Base-by-base conservation (phyloP, 2,888 invertebrate genomes). In the Notodonta dromedarius region DNA sequence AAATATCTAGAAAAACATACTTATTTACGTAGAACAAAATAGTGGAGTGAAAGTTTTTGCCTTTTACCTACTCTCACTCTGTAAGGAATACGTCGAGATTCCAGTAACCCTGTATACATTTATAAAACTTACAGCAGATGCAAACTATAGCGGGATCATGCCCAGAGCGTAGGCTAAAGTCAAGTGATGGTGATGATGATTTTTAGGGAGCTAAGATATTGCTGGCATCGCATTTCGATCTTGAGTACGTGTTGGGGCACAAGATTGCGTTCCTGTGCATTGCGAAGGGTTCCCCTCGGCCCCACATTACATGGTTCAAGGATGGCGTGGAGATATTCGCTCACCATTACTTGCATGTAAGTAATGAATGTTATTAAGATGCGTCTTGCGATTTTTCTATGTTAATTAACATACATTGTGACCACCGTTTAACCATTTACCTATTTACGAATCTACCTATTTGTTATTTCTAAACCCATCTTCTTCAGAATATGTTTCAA, bases 281-380 rank as follows among this genome's bases (percentile, higher is more conserved):
- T 55, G 98, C 98, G 0, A 96, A 96, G 81, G 98, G 98, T 1
- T 96, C 96, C 70, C 98, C 98, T 0, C 93, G 98, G 54, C 98
- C 98, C 0, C 97, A 97, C 72, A 98, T 98, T 69, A 98, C 98
- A 24, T 99, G 98, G 98, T 98, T 97, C 87, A 99, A 98, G 86
- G 98, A 98, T 85, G 98, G 98, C 42, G 96, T 97, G 14, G 98
- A 99, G 90, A 96, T 98, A 82, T 98, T 97, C 80, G 96, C 97
- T 40, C 98, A 98, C 93, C 95, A 96, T 61, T 98, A 98, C 86
- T 93, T 98, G 82, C 97, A 98, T 84, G 98, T 97, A 87, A 94
- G 96, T 94, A 72, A 7, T n/a, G 4, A 4, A n/a, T n/a, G 46
- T 1, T 46, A 46, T n/a, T n/a, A 5, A 46, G 5, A n/a, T 46